Conservation (phyloP, 2,113 vertebrate species). For the Passer domesticus region DNA sequence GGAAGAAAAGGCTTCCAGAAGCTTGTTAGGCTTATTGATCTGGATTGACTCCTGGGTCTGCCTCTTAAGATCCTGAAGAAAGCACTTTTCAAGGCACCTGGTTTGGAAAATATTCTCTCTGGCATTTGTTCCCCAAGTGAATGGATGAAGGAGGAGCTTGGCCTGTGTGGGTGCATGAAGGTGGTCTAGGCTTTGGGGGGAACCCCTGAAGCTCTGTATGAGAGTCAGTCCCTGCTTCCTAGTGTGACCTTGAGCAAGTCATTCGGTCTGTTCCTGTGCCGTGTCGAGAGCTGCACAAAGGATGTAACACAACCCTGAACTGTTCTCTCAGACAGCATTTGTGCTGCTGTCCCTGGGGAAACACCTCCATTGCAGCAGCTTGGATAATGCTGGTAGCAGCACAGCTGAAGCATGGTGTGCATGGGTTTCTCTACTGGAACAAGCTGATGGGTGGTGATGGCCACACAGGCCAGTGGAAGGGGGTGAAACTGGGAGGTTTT, state of each 20-base stretch:
- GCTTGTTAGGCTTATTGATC: not conserved
- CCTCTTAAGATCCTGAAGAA: not conserved
- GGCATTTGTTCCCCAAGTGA: not conserved
- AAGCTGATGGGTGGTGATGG: not conserved
- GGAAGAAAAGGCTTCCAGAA: not conserved
- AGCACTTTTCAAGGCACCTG: not conserved
- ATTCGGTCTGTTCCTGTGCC: not conserved
- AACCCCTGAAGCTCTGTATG: not conserved
- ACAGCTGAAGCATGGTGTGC: fast-evolving
- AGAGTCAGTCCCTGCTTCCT: not conserved
- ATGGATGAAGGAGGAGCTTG: not conserved
- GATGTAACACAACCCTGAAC: not conserved
- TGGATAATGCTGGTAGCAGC: not conserved
- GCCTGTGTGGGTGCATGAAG: fast-evolving
- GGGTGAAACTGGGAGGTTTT: not conserved
- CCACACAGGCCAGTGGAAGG: fast-evolving
- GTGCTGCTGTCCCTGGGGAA: not conserved
- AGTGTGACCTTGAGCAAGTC: not conserved
- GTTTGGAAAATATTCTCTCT: not conserved
- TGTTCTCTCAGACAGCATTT: not conserved
- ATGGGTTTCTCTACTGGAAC: not conserved
- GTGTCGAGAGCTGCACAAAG: not conserved
- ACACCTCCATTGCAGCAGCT: not conserved
- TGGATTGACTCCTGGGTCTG: not conserved
- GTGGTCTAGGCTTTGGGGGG: not conserved